Base-by-base conservation (phyloP, 2,797 vertebrate genomes). In the Lagorchestes hirsutus region DNA sequence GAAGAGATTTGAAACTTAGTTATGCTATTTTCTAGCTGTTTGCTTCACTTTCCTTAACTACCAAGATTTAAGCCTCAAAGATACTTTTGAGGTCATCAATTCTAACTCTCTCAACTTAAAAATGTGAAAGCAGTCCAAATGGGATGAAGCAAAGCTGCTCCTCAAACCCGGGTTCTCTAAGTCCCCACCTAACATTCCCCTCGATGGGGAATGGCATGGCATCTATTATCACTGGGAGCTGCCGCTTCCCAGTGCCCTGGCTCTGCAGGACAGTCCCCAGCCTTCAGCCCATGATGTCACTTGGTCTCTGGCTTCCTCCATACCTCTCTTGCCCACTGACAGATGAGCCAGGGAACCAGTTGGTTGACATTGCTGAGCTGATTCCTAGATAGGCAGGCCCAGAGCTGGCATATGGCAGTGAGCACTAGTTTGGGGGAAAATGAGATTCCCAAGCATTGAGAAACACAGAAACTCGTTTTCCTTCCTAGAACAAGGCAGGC, bases 391-490 rank as follows among this genome's bases (percentile, higher is more conserved):
- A 90, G 4, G 12, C 31, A 57, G 27, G 93, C 59, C 18, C 11
- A 16, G n/a, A 16, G 52, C 34, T 82, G 52, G 52, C 2, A 52
- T 10, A 31, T 56, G 56, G 67, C 28, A 0, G 0, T n/a, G 52
- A 58, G 31, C 93, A 92, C 67, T 91, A 27, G 91, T 50, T 4
- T 54, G 91, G 55, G 67, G 59, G 67, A 8, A 24, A 95, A 31
- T 90, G 95, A 94, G 94, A 95, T 95, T 59, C 90, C 93, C 27
- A 22, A 16, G 91, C 56, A 34, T 96, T 97, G 95, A 96, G 96
- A 93, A 82, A 82, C 67, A 40, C n/a, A 82, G 67, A 62, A 98
- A 97, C 55, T 87, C 1, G 93, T 93, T 96, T 97, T 55, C 93
- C 90, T 96, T 96, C 91, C 74, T 95, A 1, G 92, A 94, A 93